phyloP scores from a whole-genome alignment of 1,140 invertebrate genomes.

The Manduca sexta region DNA sequence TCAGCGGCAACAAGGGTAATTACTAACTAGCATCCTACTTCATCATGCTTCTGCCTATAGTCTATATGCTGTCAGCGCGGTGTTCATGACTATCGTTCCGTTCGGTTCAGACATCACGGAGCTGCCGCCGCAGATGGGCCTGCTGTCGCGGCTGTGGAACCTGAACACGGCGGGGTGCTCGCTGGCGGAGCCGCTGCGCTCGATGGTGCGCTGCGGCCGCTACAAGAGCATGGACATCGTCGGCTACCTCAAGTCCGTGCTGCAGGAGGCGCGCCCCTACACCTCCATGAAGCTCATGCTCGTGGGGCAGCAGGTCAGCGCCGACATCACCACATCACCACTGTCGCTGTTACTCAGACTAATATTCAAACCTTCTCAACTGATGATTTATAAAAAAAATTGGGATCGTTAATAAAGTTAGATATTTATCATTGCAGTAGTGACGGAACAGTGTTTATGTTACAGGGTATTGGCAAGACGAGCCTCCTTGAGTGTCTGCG shows the following conservation, averaged over 20 bases:
- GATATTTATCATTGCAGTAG: too few species aligned
- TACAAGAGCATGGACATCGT: slow-evolving; percentile 98
- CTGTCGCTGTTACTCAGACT: too few species aligned
- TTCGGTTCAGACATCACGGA: slow-evolving; percentile 80
- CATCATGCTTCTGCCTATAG: not conserved
- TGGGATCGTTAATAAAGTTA: too few species aligned
- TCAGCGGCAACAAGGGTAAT: slow-evolving; percentile 88
- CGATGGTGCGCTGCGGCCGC: slow-evolving; percentile 94
- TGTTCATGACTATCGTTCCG: not conserved
- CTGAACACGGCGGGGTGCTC: slow-evolving; percentile 93
- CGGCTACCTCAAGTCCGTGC: slow-evolving; percentile 91
- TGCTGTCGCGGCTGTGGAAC: slow-evolving; percentile 95
- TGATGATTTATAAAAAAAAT: too few species aligned
- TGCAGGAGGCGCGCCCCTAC: slow-evolving; percentile 94
- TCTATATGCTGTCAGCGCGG: not conserved
- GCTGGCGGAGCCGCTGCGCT: slow-evolving; percentile 90
- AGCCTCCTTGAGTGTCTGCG: slow-evolving; percentile 91
- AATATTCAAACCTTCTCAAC: too few species aligned
- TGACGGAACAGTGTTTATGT: slow-evolving; percentile 4
- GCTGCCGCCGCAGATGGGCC: slow-evolving; percentile 95
- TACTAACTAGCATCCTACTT: not conserved
- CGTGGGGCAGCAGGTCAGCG: slow-evolving; percentile 87
- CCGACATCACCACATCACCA: not conserved
- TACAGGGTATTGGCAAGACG: slow-evolving; percentile 91
- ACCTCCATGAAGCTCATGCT: slow-evolving; percentile 98